phyloP scores from a whole-genome alignment of 2,113 vertebrate species.

The Gambusia affinis region DNA sequence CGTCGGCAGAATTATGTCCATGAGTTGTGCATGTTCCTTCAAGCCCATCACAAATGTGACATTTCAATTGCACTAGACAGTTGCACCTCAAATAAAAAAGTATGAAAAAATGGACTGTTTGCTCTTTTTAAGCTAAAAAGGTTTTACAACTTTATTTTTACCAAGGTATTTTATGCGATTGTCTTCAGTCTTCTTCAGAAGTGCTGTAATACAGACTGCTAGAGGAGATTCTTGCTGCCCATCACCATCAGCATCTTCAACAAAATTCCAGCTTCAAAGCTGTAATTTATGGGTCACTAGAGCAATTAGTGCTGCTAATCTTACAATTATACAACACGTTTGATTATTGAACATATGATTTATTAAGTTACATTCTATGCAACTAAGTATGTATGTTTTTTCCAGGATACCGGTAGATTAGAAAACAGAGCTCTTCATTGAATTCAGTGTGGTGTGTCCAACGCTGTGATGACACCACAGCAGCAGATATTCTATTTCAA shows the following conservation, averaged over 20 bases:
- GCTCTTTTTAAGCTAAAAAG: not conserved
- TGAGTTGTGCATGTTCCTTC: conserved; percentile 77
- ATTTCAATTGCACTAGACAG: conserved; percentile 81
- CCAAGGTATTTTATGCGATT: not conserved
- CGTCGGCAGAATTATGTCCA: conserved; percentile 39
- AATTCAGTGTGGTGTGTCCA: not conserved
- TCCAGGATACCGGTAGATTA: not conserved
- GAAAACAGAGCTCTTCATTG: too few relatives aligned
- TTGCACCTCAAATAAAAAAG: conserved; percentile 81
- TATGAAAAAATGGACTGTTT: conserved; percentile 31
- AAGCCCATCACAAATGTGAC: conserved; percentile 79
- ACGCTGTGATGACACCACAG: not conserved
- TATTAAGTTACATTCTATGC: not conserved
- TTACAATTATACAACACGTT: too few relatives aligned
- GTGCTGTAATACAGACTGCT: too few relatives aligned
- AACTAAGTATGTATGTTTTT: not conserved
- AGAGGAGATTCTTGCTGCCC: too few relatives aligned
- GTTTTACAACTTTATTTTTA: not conserved
- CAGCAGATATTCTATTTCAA: conserved; percentile 15
- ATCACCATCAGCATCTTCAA: too few relatives aligned
- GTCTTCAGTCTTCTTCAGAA: not conserved
- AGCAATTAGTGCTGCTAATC: not conserved
- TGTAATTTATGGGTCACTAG: too few relatives aligned
- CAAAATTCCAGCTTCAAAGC: too few relatives aligned
- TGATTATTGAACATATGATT: too few relatives aligned